Conservation (phyloP, 2,888 invertebrate species). For the Caenorhabditis sulstoni region DNA sequence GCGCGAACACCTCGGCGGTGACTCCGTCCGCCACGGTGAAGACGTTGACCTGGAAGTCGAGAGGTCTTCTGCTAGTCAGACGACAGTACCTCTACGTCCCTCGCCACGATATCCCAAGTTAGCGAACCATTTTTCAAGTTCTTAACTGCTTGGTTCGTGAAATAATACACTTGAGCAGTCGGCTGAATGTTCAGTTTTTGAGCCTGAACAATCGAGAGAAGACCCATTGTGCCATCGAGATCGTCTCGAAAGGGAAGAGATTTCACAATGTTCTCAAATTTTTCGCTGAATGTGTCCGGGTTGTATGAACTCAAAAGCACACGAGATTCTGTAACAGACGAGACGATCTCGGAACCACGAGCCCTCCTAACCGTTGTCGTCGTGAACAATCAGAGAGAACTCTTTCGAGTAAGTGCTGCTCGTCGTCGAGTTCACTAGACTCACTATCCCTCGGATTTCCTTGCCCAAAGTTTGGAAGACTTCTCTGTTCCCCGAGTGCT, state of each 20-base stretch:
- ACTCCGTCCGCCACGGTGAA: constrained; percentile 46
- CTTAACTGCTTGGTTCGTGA: constrained; percentile 54
- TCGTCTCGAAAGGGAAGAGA: constrained; percentile 6
- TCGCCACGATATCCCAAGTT: constrained; percentile 44
- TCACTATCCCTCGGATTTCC: constrained; percentile 36
- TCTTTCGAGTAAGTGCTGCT: constrained; percentile 18
- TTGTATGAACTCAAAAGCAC: constrained; percentile 43
- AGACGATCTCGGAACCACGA: background rate
- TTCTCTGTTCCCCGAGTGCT: constrained; percentile 23
- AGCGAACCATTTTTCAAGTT: constrained; percentile 39
- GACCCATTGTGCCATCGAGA: constrained; percentile 40
- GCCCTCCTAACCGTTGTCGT: constrained; percentile 3
- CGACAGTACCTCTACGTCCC: constrained; percentile 39
- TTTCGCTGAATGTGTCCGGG: constrained; percentile 12
- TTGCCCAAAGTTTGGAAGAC: constrained; percentile 24
- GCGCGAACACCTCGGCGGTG: constrained; percentile 36
- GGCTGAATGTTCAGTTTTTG: constrained; percentile 50
- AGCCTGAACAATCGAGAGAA: constrained; percentile 52
- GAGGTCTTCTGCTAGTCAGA: background rate
- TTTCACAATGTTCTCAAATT: constrained; percentile 14
- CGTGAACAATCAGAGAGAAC: constrained; percentile 47
- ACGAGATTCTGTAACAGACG: constrained; percentile 27
- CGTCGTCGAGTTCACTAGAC: constrained; percentile 11
- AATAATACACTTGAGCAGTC: constrained; percentile 57
- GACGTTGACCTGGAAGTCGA: constrained; percentile 30